phyloP scores from a whole-genome alignment of 37 sponge, comb jelly and placozoan species.

The Lycopodina hypogea region DNA sequence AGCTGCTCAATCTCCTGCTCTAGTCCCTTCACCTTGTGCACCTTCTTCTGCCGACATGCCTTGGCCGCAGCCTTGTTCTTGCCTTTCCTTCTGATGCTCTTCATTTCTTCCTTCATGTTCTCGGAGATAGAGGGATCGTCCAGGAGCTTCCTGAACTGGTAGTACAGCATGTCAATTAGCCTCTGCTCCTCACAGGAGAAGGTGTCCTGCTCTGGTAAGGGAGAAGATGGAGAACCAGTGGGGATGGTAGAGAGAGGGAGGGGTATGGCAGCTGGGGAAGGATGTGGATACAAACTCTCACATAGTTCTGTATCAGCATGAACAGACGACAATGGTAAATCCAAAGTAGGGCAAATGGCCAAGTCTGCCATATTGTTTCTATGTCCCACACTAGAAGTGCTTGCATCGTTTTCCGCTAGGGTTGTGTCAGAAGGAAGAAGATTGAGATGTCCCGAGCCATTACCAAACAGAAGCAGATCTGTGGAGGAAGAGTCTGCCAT shows the following conservation, averaged over 20 bases:
- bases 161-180: constrained; percentile 62
- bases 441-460: constrained; percentile 1
- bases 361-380: not conserved
- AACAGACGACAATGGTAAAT: not conserved
- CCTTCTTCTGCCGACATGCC: constrained; percentile 66
- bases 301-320: not conserved
- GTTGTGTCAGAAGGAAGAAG: not conserved
- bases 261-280: not conserved
- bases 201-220: not conserved
- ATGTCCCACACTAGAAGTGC: no score
- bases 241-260: not conserved
- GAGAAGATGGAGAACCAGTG: not conserved
- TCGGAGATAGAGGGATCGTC: constrained; percentile 33
- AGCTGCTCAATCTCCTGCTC: constrained; percentile 57
- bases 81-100: constrained; percentile 60
- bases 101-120: constrained; percentile 32
- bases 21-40: constrained; percentile 40
- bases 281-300: not conserved
- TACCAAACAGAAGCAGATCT: not conserved
- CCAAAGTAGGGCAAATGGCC: not conserved
- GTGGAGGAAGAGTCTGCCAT: not conserved
- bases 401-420: no score
- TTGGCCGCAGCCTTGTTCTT: constrained; percentile 78
- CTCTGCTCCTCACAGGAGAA: not conserved
- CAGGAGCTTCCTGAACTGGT: constrained; percentile 60